These are phyloP conservation scores for Tanaodytes sp. DNA, from an alignment of 2,888 invertebrate species.

Conservation along the genomic window DNA sequence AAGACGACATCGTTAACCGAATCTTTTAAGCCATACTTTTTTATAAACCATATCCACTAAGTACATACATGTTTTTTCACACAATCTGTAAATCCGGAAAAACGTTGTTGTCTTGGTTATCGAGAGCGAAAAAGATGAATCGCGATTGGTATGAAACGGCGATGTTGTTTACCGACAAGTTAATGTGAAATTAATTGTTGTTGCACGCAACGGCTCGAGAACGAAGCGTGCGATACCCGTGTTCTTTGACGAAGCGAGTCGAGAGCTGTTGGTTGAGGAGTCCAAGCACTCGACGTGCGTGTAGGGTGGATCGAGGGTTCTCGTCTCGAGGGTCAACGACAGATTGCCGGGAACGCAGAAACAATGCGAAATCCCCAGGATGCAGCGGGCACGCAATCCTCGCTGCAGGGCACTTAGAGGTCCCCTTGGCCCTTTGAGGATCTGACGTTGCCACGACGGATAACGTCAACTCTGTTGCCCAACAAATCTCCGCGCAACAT, in stretches of 20 bases:
- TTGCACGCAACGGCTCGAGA: conserved; percentile 58
- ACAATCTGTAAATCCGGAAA: too few relatives aligned
- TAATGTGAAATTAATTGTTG: conserved; percentile 69
- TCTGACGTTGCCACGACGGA: conserved; percentile 37
- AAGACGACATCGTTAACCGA: too few relatives aligned
- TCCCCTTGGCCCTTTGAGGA: conserved; percentile 36
- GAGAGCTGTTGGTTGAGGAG: conserved; percentile 65
- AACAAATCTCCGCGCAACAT: conserved; percentile 46
- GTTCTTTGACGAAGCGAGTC: conserved; percentile 34
- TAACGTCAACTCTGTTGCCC: conserved; percentile 44
- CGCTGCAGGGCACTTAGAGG: conserved; percentile 52
- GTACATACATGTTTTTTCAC: too few relatives aligned
- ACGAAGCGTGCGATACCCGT: conserved; percentile 45
- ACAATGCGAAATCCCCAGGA: conserved; percentile 57
- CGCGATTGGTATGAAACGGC: too few relatives aligned
- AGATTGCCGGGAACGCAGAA: conserved; percentile 65
- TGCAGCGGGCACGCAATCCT: conserved; percentile 51
- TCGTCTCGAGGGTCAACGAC: conserved; percentile 69
- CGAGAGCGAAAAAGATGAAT: too few relatives aligned
- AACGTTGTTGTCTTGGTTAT: conserved; percentile 28
- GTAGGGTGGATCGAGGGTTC: conserved; percentile 64
- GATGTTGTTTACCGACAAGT: conserved; percentile 54
- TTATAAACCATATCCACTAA: too few relatives aligned
- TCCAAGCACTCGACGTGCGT: conserved; percentile 64
- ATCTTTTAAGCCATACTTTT: too few relatives aligned